Percentiles rank a stretch among this genome's conserved stretches.
Evolutionary conservation across 2,113 vertebrate genomes (phyloP).

Genomic region (Neotoma lepida): DNA sequence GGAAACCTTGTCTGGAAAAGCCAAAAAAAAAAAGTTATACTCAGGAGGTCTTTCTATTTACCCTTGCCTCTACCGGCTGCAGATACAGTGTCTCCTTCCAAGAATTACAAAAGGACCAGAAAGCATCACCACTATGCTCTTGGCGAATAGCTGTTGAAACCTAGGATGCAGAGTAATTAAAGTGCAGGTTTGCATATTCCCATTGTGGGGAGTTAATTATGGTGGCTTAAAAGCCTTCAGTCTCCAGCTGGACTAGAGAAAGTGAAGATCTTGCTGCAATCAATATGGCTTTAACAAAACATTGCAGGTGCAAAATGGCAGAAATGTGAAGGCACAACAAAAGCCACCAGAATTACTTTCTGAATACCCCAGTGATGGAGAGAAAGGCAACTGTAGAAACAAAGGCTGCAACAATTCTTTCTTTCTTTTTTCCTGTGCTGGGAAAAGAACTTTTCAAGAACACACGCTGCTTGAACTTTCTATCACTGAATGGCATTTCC

Average conservation of each 20-base stretch:
- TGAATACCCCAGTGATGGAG: neutral
- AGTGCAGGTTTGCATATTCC: conserved; percentile 33
- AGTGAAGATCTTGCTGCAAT: conserved; percentile 36
- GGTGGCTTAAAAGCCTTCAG: conserved; percentile 38
- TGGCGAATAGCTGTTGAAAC: conserved; percentile 18
- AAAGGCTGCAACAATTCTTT: neutral
- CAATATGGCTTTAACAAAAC: conserved; percentile 55
- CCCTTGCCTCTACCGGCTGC: neutral
- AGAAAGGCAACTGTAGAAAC: neutral
- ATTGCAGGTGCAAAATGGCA: conserved; percentile 53
- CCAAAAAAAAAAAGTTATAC: neutral
- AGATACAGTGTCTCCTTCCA: neutral
- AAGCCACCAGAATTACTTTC: conserved; percentile 1
- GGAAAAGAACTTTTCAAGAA: neutral
- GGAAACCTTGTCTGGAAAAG: too few species aligned
- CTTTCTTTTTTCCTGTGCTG: neutral
- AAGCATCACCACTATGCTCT: neutral
- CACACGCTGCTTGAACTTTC: too few species aligned
- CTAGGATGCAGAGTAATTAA: conserved; percentile 41
- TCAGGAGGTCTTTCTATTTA: neutral
- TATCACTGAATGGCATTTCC: neutral
- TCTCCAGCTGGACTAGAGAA: conserved; percentile 49
- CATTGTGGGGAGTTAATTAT: conserved; percentile 55
- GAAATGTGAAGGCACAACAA: conserved; percentile 42
- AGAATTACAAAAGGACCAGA: neutral